Conservation (phyloP, 2,113 vertebrate species). For the Dasyprocta punctata region DNA sequence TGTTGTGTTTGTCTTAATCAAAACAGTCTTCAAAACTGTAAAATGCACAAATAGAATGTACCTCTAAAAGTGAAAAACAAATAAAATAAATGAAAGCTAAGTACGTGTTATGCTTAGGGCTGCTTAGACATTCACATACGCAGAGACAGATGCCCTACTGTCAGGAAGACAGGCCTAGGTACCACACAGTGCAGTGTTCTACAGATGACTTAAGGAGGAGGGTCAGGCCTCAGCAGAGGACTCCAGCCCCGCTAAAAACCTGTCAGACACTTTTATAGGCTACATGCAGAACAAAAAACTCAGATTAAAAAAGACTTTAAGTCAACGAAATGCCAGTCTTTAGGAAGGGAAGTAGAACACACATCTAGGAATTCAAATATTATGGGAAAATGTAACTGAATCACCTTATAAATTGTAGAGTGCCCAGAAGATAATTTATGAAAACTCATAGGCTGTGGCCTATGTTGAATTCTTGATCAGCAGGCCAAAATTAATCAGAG, state of each 20-base stretch:
- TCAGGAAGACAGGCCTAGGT: accelerated
- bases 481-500: background rate
- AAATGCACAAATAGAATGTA: background rate
- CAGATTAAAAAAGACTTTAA: background rate
- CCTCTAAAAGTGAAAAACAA: background rate
- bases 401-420: background rate
- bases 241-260: background rate
- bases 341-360: background rate
- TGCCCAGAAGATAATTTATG: background rate
- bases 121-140: background rate
- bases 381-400: background rate
- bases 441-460: background rate
- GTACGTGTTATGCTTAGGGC: background rate
- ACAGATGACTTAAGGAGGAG: background rate
- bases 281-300: background rate
- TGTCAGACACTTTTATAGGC: background rate
- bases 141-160: background rate
- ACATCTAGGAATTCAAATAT: background rate
- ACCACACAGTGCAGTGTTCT: background rate
- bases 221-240: background rate
- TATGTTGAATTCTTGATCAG: background rate
- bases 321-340: background rate
- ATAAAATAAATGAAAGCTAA: background rate
- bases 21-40: background rate
- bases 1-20: background rate